Conservation (phyloP, 2,113 vertebrate genomes). For the Mormoops blainvillei region DNA sequence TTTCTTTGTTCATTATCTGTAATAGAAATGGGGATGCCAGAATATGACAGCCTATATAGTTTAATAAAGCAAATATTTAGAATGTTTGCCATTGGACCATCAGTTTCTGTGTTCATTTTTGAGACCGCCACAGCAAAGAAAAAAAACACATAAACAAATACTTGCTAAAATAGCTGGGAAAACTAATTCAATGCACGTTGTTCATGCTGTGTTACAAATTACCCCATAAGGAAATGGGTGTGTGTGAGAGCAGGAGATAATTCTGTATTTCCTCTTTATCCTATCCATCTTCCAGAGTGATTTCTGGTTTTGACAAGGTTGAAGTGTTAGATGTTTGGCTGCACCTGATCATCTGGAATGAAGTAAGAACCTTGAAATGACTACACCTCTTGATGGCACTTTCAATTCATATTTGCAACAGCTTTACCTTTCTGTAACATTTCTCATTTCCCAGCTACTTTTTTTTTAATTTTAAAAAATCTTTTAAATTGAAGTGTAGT, state of each 20-base stretch:
- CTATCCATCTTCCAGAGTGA: background rate
- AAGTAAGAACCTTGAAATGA: background rate
- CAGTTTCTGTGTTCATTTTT: background rate
- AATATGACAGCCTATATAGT: background rate
- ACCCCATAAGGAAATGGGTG: background rate
- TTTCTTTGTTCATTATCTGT: background rate
- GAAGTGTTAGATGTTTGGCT: background rate
- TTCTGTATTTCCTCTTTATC: background rate
- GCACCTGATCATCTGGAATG: background rate
- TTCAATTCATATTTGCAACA: background rate
- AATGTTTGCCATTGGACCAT: background rate
- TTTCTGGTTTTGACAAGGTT: background rate
- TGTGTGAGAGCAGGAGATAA: background rate
- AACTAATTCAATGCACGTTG: background rate
- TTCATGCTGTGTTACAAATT: background rate
- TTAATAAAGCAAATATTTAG: background rate
- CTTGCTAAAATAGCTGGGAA: background rate
- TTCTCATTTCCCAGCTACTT: background rate
- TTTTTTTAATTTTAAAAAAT: background rate
- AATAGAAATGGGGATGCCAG: background rate
- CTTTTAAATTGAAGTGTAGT: background rate
- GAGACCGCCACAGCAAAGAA: background rate
- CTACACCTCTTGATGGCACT: background rate
- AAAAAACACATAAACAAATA: background rate
- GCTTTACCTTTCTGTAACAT: background rate